phyloP scores from a whole-genome alignment of 2,888 invertebrate genomes.

The Hartigia nigra region DNA sequence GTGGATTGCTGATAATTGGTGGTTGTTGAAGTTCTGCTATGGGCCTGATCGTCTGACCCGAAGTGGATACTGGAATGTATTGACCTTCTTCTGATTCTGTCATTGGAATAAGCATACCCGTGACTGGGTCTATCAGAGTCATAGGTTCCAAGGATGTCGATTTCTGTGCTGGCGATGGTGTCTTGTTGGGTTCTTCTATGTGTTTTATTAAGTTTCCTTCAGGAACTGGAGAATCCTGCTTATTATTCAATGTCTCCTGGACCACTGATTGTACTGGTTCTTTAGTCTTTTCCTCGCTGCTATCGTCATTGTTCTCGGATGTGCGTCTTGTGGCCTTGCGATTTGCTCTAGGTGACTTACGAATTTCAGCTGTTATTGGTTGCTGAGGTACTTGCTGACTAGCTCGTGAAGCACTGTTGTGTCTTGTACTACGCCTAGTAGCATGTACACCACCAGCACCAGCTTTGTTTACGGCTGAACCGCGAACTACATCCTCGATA shows the following conservation, averaged over 20 bases:
- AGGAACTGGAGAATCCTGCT: conserved; percentile 30
- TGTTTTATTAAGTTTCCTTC: conserved; percentile 30
- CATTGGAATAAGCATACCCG: conserved; percentile 77
- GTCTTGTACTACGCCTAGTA: conserved; percentile 71
- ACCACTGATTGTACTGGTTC: conserved; percentile 26
- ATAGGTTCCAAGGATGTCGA: conserved; percentile 69
- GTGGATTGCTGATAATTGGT: conserved; percentile 23
- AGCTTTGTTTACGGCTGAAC: conserved; percentile 67
- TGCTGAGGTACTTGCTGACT: conserved; percentile 45
- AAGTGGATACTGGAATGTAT: conserved; percentile 71
- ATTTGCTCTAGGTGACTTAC: conserved; percentile 75
- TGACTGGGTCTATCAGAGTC: conserved; percentile 80
- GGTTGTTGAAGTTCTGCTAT: conserved; percentile 28
- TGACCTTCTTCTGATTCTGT: conserved; percentile 78
- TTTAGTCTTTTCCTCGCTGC: conserved; percentile 70
- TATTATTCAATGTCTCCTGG: conserved; percentile 18
- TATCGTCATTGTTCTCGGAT: conserved; percentile 75
- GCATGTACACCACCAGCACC: conserved; percentile 61
- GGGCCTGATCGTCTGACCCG: conserved; percentile 37
- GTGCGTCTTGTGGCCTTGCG: conserved; percentile 73
- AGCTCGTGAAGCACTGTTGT: conserved; percentile 64
- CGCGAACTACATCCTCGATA: conserved; percentile 89
- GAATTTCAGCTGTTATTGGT: conserved; percentile 46
- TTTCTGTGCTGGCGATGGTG: conserved; percentile 56
- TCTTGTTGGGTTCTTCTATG: conserved; percentile 41